Conservation (phyloP, 2,888 invertebrate species). For the Pseudococcus viburni region DNA sequence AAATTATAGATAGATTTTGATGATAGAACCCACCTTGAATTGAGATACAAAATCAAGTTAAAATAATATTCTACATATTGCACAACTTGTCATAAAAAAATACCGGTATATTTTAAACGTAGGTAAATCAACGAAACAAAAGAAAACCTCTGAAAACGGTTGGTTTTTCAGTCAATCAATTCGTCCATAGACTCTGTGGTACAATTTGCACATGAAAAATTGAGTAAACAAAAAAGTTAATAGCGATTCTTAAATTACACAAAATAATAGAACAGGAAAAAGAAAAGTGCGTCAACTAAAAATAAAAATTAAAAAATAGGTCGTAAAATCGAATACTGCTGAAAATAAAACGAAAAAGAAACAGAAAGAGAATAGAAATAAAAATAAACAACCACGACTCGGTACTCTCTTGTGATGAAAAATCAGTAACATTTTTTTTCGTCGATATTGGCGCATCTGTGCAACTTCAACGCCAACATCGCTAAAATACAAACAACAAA, state of each 20-base stretch:
- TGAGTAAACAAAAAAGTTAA: constrained; percentile 54
- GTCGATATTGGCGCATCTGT: neutral
- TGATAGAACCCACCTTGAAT: neutral
- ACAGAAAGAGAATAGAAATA: neutral
- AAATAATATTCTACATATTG: constrained; percentile 21
- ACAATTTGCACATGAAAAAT: constrained; percentile 26
- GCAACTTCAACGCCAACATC: neutral
- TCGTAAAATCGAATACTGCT: constrained; percentile 30
- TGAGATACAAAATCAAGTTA: neutral
- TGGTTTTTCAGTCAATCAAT: neutral
- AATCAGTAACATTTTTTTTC: constrained; percentile 30
- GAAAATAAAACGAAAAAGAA: constrained; percentile 53
- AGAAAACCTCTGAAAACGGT: neutral
- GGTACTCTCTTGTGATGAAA: constrained; percentile 14
- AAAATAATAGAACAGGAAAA: constrained; percentile 33
- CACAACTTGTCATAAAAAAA: constrained; percentile 29
- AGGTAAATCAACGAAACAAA: neutral
- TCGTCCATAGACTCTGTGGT: neutral
- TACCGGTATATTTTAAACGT: neutral
- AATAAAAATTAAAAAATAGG: constrained; percentile 28
- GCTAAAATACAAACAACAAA: constrained; percentile 27
- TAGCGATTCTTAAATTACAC: constrained; percentile 51
- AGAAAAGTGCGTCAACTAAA: constrained; percentile 34
- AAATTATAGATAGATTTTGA: neutral
- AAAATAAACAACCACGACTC: neutral